phyloP scores from a whole-genome alignment of 2,888 invertebrate genomes.

The Acronicta aceris region DNA sequence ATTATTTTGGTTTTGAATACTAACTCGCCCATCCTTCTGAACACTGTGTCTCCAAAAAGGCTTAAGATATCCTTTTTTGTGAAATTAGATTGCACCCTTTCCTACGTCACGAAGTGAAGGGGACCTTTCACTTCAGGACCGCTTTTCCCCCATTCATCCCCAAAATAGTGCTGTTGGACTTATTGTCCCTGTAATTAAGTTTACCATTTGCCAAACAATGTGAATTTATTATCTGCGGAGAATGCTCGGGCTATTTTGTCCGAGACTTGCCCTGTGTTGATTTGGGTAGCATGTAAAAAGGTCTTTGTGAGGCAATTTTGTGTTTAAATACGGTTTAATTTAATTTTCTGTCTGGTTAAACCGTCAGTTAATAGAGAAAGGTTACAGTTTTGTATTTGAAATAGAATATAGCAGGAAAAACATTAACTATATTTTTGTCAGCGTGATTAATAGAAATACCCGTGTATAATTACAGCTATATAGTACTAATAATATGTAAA shows the following conservation, averaged over 20 bases:
- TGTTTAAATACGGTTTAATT: constrained; percentile 30
- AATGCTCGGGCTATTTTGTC: constrained; percentile 31
- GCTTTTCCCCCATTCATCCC: constrained; percentile 63
- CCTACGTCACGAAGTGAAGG: constrained; percentile 55
- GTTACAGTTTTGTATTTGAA: background rate
- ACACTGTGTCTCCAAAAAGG: constrained; percentile 68
- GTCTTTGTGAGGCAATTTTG: constrained; percentile 25
- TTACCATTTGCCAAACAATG: constrained; percentile 64
- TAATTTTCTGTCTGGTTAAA: constrained; percentile 24
- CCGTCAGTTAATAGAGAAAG: background rate
- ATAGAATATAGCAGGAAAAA: background rate
- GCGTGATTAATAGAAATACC: too few species aligned
- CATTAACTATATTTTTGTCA: too few species aligned
- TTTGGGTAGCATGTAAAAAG: constrained; percentile 40
- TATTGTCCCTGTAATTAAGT: constrained; percentile 75
- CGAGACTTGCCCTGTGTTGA: constrained; percentile 32
- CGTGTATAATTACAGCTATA: too few species aligned
- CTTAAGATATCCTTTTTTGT: constrained; percentile 80
- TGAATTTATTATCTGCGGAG: constrained; percentile 49
- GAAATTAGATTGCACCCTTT: constrained; percentile 84
- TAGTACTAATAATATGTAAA: too few species aligned
- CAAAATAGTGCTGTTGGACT: constrained; percentile 68
- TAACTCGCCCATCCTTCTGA: constrained; percentile 30
- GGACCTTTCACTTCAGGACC: constrained; percentile 71
- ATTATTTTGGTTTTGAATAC: too few species aligned